Base-by-base conservation (phyloP, 2,797 vertebrate genomes). In the Borostomias antarcticus region DNA sequence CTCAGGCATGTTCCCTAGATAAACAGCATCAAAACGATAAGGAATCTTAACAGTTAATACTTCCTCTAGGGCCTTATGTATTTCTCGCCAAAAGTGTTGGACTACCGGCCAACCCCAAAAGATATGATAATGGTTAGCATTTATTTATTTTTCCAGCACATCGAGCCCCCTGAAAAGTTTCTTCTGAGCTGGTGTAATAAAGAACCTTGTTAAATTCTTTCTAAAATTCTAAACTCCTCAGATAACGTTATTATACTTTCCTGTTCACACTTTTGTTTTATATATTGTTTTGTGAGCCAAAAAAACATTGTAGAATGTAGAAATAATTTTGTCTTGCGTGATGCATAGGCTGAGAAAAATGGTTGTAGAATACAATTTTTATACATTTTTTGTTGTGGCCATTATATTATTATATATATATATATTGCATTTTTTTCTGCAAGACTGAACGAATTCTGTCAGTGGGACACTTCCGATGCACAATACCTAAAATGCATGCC, bases 251-350 rank as follows among this genome's bases (percentile, higher is more conserved):
- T 23, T 8, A 70, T 19, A 26, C 58, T 58, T 32, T 58, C 63
- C 28, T 63, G 51, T 19, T 19, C 64, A 47, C 53, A 71, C 59
- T 60, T 71, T 7, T 65, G 26, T 62, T 66, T 74, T 61, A 70
- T 43, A 21, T 62, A 70, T 33, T 66, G 25, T 26, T 43, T 64
- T 73, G 52, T 66, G 61, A 29, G 23, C 28, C n/a, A 65, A 51
- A 10, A 66, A 58, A 10, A 67, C 73, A 19, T 47, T 75, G 19
- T 63, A 70, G 6, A 66, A 51, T 67, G 29, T 70, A 43, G 32
- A 69, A 4, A 69, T 62, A 15, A 62, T n/a, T 48, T 62, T 75
- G 13, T 43, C 35, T 62, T 21, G 19, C 30, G 15, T 25, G 4
- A 19, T n/a, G n/a, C n/a, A 28, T 73, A 73, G 11, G 52, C 43